phyloP scores from a whole-genome alignment of 2,888 invertebrate species.

The Nipponacmea schrenckii region DNA sequence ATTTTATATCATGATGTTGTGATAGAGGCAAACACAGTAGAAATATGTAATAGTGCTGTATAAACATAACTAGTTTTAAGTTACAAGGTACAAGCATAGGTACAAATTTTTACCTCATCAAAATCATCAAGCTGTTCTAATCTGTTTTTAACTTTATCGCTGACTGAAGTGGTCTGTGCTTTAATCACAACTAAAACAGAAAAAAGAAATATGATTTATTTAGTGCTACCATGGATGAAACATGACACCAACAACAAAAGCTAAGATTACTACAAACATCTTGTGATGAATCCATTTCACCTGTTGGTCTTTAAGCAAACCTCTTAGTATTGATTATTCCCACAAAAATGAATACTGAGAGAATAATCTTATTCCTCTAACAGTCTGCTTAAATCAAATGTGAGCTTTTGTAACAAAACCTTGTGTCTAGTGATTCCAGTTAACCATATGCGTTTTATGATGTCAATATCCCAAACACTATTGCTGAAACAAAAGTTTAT shows the following conservation, averaged over 20 bases:
- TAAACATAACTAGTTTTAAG: too few species aligned
- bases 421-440: too few species aligned
- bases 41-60: too few species aligned
- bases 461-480: background rate
- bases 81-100: too few species aligned
- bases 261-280: background rate
- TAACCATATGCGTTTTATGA: background rate
- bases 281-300: background rate
- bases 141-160: constrained; percentile 87
- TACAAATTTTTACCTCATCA: constrained; percentile 75
- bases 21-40: too few species aligned
- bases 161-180: constrained; percentile 79
- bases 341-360: too few species aligned
- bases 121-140: constrained; percentile 94
- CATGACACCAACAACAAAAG: background rate
- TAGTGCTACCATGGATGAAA: background rate
- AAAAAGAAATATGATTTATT: constrained; percentile 5
- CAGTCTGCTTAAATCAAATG: too few species aligned
- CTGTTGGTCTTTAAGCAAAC: too few species aligned
- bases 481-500: background rate
- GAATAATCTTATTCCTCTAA: too few species aligned
- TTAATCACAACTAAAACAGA: constrained; percentile 79
- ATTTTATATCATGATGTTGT: too few species aligned
- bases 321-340: too few species aligned
- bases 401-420: too few species aligned